Conservation (phyloP, 2,113 vertebrate species). For the Engraulis encrasicolus region DNA sequence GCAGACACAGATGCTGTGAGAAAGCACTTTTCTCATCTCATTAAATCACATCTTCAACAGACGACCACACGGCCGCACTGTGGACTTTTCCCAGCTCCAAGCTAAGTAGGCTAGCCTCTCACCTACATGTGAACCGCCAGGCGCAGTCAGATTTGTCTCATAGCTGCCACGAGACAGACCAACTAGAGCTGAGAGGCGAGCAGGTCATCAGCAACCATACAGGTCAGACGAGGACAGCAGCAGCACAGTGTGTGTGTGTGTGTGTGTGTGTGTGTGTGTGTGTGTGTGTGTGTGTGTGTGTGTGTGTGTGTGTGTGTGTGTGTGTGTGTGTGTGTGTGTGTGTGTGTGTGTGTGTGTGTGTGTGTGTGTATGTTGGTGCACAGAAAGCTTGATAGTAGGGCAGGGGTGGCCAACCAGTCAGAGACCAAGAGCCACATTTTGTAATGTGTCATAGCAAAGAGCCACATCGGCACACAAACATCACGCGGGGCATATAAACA, state of each 20-base stretch:
- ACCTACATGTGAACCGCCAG: background rate
- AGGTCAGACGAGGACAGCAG: background rate
- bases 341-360: conserved; percentile 40
- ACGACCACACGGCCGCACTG: background rate
- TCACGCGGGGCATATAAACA: no score
- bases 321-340: background rate
- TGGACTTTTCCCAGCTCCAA: background rate
- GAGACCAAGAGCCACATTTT: no score
- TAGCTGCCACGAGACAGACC: background rate
- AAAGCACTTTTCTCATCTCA: background rate
- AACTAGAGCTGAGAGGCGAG: background rate
- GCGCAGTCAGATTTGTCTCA: background rate
- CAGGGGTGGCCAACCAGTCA: no score
- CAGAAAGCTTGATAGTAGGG: no score
- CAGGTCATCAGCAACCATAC: background rate
- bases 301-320: conserved; percentile 26
- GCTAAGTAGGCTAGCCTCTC: background rate
- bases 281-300: conserved; percentile 25
- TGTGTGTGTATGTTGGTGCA: conserved; percentile 26
- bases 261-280: background rate
- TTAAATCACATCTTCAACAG: background rate
- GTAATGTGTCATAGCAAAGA: no score
- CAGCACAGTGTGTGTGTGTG: background rate
- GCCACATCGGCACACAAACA: no score
- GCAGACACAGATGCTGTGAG: background rate